These are phyloP conservation scores for Lysiphlebus fabarum DNA, from an alignment of 1,140 invertebrate species.

Conservation along the genomic window DNA sequence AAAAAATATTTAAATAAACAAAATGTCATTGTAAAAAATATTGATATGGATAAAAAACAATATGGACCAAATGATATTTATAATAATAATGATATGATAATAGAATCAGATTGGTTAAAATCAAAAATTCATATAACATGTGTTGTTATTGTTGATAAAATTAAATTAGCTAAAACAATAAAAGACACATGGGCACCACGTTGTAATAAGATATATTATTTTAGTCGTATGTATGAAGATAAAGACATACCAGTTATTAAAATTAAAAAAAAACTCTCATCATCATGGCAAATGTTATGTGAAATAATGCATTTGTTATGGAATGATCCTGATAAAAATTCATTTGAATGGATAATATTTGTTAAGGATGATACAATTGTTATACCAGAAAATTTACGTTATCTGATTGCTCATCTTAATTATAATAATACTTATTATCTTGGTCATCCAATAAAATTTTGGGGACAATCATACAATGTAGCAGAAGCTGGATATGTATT, in stretches of 20 bases:
- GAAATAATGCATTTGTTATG: conserved; percentile 46
- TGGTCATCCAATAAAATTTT: conserved; percentile 53
- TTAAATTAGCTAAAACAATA: conserved; percentile 39
- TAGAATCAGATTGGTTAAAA: conserved; percentile 46
- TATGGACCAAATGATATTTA: conserved; percentile 29
- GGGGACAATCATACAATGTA: conserved; percentile 55
- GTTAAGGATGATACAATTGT: conserved; percentile 55
- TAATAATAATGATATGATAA: conserved; percentile 16
- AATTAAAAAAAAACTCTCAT: conserved; percentile 41
- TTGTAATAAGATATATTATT: conserved; percentile 49
- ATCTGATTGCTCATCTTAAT: conserved; percentile 48
- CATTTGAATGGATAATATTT: conserved; percentile 53
- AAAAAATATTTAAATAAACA: conserved; percentile 35
- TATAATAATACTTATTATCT: conserved; percentile 51
- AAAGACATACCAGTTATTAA: conserved; percentile 36
- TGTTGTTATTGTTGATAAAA: conserved; percentile 45
- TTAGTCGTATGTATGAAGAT: conserved; percentile 33
- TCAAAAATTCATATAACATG: conserved; percentile 44
- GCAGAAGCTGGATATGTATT: conserved; percentile 57
- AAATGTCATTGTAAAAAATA: conserved; percentile 23
- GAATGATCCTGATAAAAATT: conserved; percentile 22
- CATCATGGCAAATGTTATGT: conserved; percentile 54
- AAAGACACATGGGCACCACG: conserved; percentile 45
- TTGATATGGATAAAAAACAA: conserved; percentile 41
- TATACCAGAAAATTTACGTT: conserved; percentile 54